A percentile compares a stretch with the other conserved stretches of the same genome.
phyloP scores from a whole-genome alignment of 2,113 vertebrate genomes.

The Triplophysa tibetana region DNA sequence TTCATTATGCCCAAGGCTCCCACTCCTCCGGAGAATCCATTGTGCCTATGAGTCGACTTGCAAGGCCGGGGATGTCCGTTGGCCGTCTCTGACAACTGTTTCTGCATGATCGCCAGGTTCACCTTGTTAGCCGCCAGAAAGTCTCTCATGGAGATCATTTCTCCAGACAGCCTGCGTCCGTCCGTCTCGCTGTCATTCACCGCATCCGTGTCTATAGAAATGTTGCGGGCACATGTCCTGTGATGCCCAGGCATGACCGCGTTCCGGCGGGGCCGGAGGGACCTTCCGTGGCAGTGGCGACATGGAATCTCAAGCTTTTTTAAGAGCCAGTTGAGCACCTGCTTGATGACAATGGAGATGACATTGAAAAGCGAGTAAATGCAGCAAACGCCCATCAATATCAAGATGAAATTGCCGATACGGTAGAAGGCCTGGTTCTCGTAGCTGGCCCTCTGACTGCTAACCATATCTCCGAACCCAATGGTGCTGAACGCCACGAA shows the following conservation, averaged over 20 bases:
- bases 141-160: slow-evolving; percentile 96
- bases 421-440: slow-evolving; percentile 82
- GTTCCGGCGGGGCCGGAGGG: slow-evolving; percentile 78
- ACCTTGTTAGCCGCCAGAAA: slow-evolving; percentile 91
- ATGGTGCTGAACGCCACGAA: slow-evolving; percentile 99
- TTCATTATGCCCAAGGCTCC: slow-evolving; percentile 97
- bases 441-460: slow-evolving; percentile 86
- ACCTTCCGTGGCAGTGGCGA: slow-evolving; percentile 75
- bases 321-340: slow-evolving; percentile 94
- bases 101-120: slow-evolving; percentile 92
- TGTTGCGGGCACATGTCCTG: slow-evolving; percentile 72
- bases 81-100: slow-evolving; percentile 90
- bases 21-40: slow-evolving; percentile 90
- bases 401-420: slow-evolving; percentile 91
- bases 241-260: slow-evolving; percentile 83
- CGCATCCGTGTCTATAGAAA: slow-evolving; percentile 86
- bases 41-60: slow-evolving; percentile 72
- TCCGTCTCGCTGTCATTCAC: slow-evolving; percentile 88
- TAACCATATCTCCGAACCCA: slow-evolving; percentile 96
- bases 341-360: slow-evolving; percentile 96
- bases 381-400: slow-evolving; percentile 94
- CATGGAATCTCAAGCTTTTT: slow-evolving; percentile 78
- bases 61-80: slow-evolving; percentile 81
- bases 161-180: slow-evolving; percentile 87
- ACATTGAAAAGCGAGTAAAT: slow-evolving; percentile 98